Percentiles rank a stretch among this genome's conserved stretches.
Conservation (phyloP, 2,113 vertebrate genomes). For the Syngnathus floridae region DNA sequence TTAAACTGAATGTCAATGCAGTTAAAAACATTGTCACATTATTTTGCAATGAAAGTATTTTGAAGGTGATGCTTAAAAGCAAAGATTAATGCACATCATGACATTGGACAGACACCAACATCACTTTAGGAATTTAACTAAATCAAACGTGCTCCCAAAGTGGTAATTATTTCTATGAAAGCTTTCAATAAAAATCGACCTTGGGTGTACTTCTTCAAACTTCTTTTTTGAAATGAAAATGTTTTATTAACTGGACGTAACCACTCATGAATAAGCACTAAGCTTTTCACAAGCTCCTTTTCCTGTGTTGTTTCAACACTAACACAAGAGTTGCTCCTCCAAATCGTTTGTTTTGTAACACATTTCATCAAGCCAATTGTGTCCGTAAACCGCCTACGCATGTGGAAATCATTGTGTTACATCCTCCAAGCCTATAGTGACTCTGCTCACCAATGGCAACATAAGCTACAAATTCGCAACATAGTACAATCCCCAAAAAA, state of each 20-base stretch:
- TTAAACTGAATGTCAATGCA: not conserved
- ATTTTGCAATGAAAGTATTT: not conserved
- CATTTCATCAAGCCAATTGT: not conserved
- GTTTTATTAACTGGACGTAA: not conserved
- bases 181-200: not conserved
- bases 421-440: not conserved
- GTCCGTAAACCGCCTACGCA: not conserved
- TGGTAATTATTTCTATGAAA: constrained; percentile 9
- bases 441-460: not conserved
- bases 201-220: not conserved
- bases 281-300: constrained; percentile 4
- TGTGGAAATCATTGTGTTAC: not conserved
- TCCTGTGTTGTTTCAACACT: not conserved
- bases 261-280: not conserved
- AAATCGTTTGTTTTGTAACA: not conserved
- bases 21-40: not conserved
- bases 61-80: not conserved
- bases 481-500: not conserved
- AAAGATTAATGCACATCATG: not conserved
- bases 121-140: constrained; percentile 1
- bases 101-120: not conserved
- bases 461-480: not conserved
- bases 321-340: not conserved
- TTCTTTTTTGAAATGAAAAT: constrained; percentile 1
- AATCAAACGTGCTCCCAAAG: not conserved